phyloP scores from a whole-genome alignment of 2,113 vertebrate genomes.

The Chrysemys picta region DNA sequence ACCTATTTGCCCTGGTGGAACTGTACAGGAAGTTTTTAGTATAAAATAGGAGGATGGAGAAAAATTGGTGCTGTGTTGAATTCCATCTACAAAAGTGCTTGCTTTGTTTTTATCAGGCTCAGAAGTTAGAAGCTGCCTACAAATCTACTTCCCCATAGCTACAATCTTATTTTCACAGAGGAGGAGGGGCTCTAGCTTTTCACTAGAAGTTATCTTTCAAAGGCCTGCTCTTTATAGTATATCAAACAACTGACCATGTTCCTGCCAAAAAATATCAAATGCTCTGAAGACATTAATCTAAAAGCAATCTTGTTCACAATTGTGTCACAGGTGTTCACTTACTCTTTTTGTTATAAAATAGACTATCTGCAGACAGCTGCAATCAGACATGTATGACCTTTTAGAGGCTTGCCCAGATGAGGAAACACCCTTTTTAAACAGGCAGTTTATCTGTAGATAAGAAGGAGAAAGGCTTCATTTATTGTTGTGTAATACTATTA shows the following conservation, averaged over 20 bases:
- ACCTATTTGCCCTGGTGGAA: background rate
- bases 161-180: background rate
- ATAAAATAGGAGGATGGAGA: background rate
- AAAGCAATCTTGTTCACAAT: background rate
- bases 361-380: conserved; percentile 10
- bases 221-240: background rate
- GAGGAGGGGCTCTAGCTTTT: background rate
- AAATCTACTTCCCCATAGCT: background rate
- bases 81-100: background rate
- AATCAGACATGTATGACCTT: conserved; percentile 13
- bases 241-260: background rate
- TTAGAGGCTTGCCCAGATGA: conserved; percentile 10
- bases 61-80: background rate
- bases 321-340: background rate
- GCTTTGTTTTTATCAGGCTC: background rate
- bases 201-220: background rate
- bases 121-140: background rate
- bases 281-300: background rate
- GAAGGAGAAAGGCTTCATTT: conserved; percentile 55
- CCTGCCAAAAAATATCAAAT: background rate
- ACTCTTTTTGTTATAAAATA: background rate
- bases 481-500: conserved; percentile 15
- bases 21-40: background rate
- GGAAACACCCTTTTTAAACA: conserved; percentile 67
- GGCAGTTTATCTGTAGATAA: conserved; percentile 63